A percentile compares a stretch with the other conserved stretches of the same genome.
These are phyloP conservation scores for Polypedilum vanderplanki DNA, from an alignment of 1,140 invertebrate genomes.

Conservation along the genomic window DNA sequence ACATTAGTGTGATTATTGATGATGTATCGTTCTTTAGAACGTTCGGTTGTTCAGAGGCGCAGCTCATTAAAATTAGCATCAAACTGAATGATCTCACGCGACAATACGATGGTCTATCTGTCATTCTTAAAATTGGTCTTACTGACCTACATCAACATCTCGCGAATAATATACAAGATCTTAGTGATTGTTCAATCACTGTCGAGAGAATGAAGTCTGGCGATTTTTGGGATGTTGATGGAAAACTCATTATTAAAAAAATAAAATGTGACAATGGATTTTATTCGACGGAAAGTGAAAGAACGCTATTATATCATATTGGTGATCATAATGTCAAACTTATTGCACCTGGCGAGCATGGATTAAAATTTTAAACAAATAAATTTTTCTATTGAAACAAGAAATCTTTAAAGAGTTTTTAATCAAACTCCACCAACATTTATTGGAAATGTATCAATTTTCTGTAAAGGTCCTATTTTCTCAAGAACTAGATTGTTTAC, in stretches of 20 bases:
- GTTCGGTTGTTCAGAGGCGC: constrained; percentile 48
- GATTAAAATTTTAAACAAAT: constrained; percentile 33
- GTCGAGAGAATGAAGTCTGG: constrained; percentile 59
- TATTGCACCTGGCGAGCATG: constrained; percentile 53
- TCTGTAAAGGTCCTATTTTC: too few species aligned
- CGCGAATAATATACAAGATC: constrained; percentile 52
- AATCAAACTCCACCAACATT: too few species aligned
- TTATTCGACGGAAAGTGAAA: constrained; percentile 43
- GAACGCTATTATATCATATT: constrained; percentile 57
- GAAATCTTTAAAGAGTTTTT: too few species aligned
- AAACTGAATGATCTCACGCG: constrained; percentile 45
- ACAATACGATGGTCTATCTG: constrained; percentile 46
- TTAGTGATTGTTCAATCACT: constrained; percentile 54
- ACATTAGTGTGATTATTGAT: constrained; percentile 58
- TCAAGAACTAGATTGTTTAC: too few species aligned
- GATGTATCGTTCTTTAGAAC: constrained; percentile 62
- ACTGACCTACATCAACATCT: constrained; percentile 49
- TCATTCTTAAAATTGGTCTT: constrained; percentile 48
- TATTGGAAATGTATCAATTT: too few species aligned
- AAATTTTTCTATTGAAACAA: too few species aligned
- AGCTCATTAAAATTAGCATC: constrained; percentile 50
- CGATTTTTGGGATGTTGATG: constrained; percentile 58
- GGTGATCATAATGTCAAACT: constrained; percentile 63
- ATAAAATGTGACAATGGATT: constrained; percentile 44
- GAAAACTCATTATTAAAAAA: constrained; percentile 52